Percentiles rank a stretch among this genome's conserved stretches.
Evolutionary conservation across 1,140 invertebrate genomes (phyloP).

Genomic region (Platyscapa corneri): DNA sequence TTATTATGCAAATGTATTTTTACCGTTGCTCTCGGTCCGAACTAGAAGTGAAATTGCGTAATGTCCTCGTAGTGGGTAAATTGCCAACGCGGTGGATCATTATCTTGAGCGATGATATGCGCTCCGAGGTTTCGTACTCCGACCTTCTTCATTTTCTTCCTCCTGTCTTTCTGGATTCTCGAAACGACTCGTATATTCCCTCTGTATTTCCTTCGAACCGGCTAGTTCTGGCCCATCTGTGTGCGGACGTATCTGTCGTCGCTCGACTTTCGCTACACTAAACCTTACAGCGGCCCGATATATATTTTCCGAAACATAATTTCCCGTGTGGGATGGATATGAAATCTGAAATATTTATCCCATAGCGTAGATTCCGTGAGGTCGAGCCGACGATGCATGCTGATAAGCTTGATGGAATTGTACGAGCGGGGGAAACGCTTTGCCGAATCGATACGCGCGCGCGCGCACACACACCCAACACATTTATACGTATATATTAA

Average conservation of each 20-base stretch:
- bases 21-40: neutral
- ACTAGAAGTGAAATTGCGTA: neutral
- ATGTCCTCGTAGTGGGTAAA: neutral
- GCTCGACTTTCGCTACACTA: neutral
- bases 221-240: neutral
- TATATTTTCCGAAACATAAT: neutral
- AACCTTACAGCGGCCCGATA: neutral
- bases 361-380: neutral
- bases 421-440: neutral
- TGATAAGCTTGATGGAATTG: neutral
- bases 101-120: neutral
- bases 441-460: neutral
- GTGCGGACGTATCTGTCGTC: neutral
- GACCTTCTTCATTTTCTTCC: neutral
- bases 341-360: constrained; percentile 21
- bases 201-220: neutral
- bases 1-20: neutral
- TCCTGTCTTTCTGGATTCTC: neutral
- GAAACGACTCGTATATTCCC: neutral
- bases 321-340: constrained; percentile 3
- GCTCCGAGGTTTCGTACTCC: neutral
- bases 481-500: too few species aligned
- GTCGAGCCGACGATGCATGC: neutral
- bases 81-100: constrained; percentile 1
- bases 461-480: too few species aligned